Percentiles rank a stretch among this genome's conserved stretches.
Evolutionary conservation across 2,888 invertebrate species (phyloP).

Genomic region (Spilarctia lutea): DNA sequence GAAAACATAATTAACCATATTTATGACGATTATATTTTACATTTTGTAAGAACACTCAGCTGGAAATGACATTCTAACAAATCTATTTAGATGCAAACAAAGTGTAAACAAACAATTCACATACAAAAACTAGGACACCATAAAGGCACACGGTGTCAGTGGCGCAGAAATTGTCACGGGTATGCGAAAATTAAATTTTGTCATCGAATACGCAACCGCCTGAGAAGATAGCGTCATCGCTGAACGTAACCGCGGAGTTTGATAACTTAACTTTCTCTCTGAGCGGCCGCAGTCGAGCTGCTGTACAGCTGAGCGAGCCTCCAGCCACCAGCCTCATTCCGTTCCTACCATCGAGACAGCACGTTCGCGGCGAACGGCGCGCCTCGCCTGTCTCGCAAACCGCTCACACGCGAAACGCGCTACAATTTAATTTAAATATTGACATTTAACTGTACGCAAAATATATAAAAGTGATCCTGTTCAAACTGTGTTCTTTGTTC

Average conservation of each 20-base stretch:
- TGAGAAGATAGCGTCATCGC: constrained; percentile 81
- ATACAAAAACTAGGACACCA: constrained; percentile 69
- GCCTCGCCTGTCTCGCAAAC: constrained; percentile 59
- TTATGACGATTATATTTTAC: neutral
- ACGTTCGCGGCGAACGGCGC: constrained; percentile 75
- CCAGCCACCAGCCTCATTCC: constrained; percentile 72
- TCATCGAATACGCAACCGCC: constrained; percentile 83
- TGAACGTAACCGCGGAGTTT: constrained; percentile 83
- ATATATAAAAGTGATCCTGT: constrained; percentile 57
- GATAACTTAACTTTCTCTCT: constrained; percentile 85
- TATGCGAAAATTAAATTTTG: constrained; percentile 79
- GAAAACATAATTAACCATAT: neutral
- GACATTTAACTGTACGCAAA: constrained; percentile 56
- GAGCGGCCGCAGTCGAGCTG: constrained; percentile 54
- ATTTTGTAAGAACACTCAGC: neutral
- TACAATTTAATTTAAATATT: constrained; percentile 48
- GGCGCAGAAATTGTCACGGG: constrained; percentile 70
- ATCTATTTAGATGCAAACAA: neutral
- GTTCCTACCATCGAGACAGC: constrained; percentile 70
- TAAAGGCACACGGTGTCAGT: constrained; percentile 80
- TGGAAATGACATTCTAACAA: neutral
- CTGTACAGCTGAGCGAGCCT: constrained; percentile 54
- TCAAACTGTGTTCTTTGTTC: constrained; percentile 60
- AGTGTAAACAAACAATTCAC: constrained; percentile 59
- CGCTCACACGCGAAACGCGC: constrained; percentile 57